Evolutionary conservation across 2,113 vertebrate genomes (phyloP), one percentile per base, ranked within the genome.

Genomic region (Lipotes vexillifer): DNA sequence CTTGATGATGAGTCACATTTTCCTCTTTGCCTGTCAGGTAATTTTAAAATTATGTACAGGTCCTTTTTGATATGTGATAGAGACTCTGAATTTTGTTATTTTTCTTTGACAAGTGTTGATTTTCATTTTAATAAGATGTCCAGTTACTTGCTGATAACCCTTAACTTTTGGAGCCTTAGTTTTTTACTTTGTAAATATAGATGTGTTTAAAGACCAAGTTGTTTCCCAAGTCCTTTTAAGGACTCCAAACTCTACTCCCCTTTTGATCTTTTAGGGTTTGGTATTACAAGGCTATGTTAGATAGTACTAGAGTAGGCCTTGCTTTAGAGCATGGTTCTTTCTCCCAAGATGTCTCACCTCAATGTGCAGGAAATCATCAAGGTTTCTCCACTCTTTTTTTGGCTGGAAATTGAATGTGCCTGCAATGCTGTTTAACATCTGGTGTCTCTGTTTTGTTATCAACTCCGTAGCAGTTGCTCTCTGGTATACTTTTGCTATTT

Each of bases 71-170:
- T 85, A 65, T n/a, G 18, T 63, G 41, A n/a, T 88, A 63, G 65
- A 87, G 65, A 80, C 17, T 80, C 38, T 74, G 63, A 10, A 27
- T 71, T 81, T 87, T 87, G 17, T 90, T 84, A 38, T 33, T 82
- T 96, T 80, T 84, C 52, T 96, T 93, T 88, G 75, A 65, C 41
- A 65, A n/a, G 12, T 94, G 14, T 89, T 93, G 52, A 23, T 68
- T 92, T 96, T 95, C 29, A 81, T 85, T 75, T n/a, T 84, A 27
- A 44, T 49, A 75, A 31, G 13, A 38, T 94, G 29, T 68, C 57
- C 9, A 36, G 72, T 81, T 86, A 65, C 27, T 74, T 96, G n/a
- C 57, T 90, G 69, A 21, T 68, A 18, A 84, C 20, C n/a, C 41
- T 91, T 93, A 69, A 78, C 52, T 88, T 91, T 66, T 91, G 27